Percentiles rank a stretch among this genome's conserved stretches.
These are phyloP conservation scores for Drosophila fuyamai DNA, from an alignment of 1,140 invertebrate species.

Conservation along the genomic window DNA sequence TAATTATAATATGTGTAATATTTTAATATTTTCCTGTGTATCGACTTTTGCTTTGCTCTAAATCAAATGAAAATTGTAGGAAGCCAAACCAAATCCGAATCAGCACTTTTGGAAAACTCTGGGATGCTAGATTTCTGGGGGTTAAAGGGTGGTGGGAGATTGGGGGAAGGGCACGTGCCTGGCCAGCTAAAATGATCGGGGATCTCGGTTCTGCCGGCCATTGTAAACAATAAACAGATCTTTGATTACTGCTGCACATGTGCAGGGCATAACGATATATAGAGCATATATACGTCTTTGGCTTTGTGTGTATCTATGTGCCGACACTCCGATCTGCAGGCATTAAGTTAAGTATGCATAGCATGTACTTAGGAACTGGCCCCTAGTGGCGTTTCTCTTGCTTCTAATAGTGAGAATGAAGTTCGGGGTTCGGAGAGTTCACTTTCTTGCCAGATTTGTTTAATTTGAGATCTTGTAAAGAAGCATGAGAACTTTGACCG, in stretches of 20 bases:
- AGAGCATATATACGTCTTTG: not conserved
- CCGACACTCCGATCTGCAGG: conserved; percentile 1
- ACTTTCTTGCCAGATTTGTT: not conserved
- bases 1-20: not conserved
- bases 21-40: not conserved
- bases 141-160: not conserved
- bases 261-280: conserved; percentile 14
- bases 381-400: not conserved
- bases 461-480: not conserved
- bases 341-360: conserved; percentile 8
- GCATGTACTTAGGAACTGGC: conserved; percentile 3
- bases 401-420: not conserved
- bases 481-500: not conserved
- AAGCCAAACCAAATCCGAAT: conserved; percentile 2
- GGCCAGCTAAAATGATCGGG: conserved; percentile 37
- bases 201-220: conserved; percentile 18
- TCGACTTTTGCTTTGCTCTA: not conserved
- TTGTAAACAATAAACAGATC: conserved; percentile 78
- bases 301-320: conserved; percentile 19
- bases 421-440: conserved; percentile 6
- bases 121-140: not conserved
- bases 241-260: conserved; percentile 53
- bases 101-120: conserved; percentile 4
- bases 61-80: conserved; percentile 23
- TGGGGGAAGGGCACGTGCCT: conserved; percentile 36